Evolutionary conservation across 2,113 vertebrate species (phyloP).

Genomic region (Elaphurus davidianus): DNA sequence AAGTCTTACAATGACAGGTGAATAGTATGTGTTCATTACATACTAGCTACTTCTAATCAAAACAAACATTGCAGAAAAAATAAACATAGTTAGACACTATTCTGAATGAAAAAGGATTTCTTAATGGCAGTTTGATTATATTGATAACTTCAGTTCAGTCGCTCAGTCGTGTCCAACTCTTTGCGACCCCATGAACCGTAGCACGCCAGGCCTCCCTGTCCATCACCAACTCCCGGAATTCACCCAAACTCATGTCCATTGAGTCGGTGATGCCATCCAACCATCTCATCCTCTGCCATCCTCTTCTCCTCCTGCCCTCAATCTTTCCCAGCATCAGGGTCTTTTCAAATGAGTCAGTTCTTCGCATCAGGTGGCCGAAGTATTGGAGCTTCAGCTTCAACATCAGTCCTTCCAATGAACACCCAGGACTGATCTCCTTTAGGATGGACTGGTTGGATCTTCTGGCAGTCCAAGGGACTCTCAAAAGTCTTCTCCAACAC

Average conservation of each 20-base stretch:
- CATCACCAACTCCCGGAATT: accelerated
- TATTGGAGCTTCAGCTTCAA: not conserved
- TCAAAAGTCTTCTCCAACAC: not conserved
- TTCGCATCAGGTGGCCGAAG: not conserved
- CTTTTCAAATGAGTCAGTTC: not conserved
- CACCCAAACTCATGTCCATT: not conserved
- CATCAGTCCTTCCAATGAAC: not conserved
- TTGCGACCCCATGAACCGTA: not conserved
- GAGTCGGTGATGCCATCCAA: not conserved
- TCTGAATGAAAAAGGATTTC: not conserved
- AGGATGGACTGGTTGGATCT: not conserved
- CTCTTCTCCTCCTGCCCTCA: not conserved
- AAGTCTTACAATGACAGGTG: not conserved
- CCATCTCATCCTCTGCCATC: not conserved
- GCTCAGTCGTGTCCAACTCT: accelerated
- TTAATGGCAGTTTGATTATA: not conserved
- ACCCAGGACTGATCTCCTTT: not conserved
- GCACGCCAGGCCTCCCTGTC: not conserved
- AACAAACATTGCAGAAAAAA: not conserved
- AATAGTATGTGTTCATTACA: not conserved
- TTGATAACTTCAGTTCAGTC: not conserved
- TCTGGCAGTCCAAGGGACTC: not conserved
- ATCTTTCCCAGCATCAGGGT: not conserved
- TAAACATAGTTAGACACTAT: not conserved
- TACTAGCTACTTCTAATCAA: not conserved